Percentiles rank a stretch among this genome's conserved stretches.
Conservation (phyloP, 2,113 vertebrate species). For the Origma solitaria region DNA sequence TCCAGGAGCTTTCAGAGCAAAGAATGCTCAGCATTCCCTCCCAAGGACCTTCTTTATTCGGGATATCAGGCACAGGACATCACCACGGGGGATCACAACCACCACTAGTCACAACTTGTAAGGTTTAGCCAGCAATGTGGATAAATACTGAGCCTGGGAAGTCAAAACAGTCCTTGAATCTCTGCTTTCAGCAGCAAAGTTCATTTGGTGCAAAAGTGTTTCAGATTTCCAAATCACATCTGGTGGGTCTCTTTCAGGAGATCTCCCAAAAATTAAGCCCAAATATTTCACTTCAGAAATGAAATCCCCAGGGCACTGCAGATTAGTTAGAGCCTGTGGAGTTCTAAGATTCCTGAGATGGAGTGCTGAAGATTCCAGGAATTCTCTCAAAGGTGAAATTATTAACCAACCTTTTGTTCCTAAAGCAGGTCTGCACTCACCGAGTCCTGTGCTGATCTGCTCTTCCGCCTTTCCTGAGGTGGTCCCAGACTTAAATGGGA, state of each 20-base stretch:
- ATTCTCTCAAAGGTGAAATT: slow-evolving; percentile 65
- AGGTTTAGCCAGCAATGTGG: neutral
- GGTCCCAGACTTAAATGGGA: neutral
- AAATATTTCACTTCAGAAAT: slow-evolving; percentile 10
- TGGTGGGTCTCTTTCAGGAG: neutral
- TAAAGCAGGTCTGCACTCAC: neutral
- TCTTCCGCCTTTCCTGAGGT: neutral
- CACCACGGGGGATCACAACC: neutral
- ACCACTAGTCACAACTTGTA: slow-evolving; percentile 1
- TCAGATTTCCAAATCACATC: neutral
- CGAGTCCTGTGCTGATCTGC: accelerated
- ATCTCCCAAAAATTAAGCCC: neutral
- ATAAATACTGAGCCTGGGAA: neutral
- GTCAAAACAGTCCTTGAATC: slow-evolving; percentile 36
- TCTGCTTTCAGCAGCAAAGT: neutral
- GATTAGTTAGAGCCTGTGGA: slow-evolving; percentile 28
- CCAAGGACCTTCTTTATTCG: neutral
- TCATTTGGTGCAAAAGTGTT: neutral
- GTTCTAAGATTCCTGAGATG: slow-evolving; percentile 50
- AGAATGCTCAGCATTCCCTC: slow-evolving; percentile 50
- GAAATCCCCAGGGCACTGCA: neutral
- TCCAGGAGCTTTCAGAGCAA: neutral
- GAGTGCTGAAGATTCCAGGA: slow-evolving; percentile 60
- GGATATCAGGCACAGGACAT: neutral
- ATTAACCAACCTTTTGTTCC: slow-evolving; percentile 33